Base-by-base conservation (phyloP, 2,888 invertebrate genomes). In the Eretmocerus hayati region DNA sequence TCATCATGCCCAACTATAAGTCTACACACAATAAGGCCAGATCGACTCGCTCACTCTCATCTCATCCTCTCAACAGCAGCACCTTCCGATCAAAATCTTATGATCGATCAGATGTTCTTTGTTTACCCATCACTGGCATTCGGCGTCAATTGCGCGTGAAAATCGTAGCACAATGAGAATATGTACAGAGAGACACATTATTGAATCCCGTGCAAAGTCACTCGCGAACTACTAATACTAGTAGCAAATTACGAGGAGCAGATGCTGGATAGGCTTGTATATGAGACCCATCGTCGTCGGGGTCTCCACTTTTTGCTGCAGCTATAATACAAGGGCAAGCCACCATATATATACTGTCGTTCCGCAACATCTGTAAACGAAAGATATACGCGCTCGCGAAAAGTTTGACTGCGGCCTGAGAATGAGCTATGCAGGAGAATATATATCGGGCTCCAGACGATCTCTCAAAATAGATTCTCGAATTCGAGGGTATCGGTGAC, bases 81-180 rank as follows among this genome's bases (percentile, higher is more conserved):
- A 33, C n/a, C 5, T 33, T 5, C 15, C 33, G 31, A 11, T 52
- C 53, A 60, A 58, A 53, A 63, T 60, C 60, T 53, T 53, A 62
- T 61, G 65, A 71, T 70, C 69, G 64, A 69, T 70, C 67, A 64
- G n/a, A 65, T 61, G 61, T 63, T 62, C 61, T 62, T 37, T 15
- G 33, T 50, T 51, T 19, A n/a, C n/a, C n/a, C n/a, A n/a, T n/a
- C n/a, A n/a, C n/a, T n/a, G 13, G 30, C 53, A 69, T 67, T 65
- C 62, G 59, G 42, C 53, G 62, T 55, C 70, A 69, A 71, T 71
- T 71, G 66, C 63, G 62, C 68, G 69, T 69, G 65, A 68, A 67
- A 71, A 67, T 68, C 60, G 62, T 62, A 64, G 63, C n/a, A 71
- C 69, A 69, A 71, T 63, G 35, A 26, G 26, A 6, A n/a, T n/a